These are phyloP conservation scores for Hypsibius dujardini DNA, from an alignment of 1,140 invertebrate species.

Conservation along the genomic window DNA sequence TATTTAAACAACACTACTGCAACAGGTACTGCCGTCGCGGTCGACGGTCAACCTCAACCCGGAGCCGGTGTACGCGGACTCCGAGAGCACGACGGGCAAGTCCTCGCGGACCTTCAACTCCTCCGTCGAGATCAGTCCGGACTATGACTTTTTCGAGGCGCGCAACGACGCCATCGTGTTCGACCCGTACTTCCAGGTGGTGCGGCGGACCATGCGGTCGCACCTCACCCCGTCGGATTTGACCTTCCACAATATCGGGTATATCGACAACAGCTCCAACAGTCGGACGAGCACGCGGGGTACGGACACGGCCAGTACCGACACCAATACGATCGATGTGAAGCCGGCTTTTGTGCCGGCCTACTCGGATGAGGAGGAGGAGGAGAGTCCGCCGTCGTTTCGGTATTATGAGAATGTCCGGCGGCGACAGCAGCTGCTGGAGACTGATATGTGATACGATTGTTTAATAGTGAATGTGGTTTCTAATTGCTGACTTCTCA, in stretches of 20 bases:
- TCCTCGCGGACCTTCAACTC: not conserved
- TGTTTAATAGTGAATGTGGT: too few species aligned
- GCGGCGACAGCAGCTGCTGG: not conserved
- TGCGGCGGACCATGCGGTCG: not conserved
- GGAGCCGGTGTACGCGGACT: not conserved
- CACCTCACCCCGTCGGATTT: not conserved
- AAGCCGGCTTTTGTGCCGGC: not conserved
- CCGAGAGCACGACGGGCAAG: not conserved
- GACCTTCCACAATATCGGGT: not conserved
- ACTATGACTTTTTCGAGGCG: constrained; percentile 6
- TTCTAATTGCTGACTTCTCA: too few species aligned
- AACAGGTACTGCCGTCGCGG: too few species aligned
- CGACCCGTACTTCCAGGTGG: not conserved
- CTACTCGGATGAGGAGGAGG: not conserved
- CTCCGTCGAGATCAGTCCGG: not conserved
- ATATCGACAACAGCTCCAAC: constrained; percentile 9
- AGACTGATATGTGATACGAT: constrained; percentile 1
- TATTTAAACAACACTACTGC: too few species aligned
- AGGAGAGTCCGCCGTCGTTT: not conserved
- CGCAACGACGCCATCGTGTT: not conserved
- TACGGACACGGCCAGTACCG: not conserved
- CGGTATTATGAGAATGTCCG: not conserved
- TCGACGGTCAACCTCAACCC: not conserved
- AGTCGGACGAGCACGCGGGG: not conserved
- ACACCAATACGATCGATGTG: not conserved